Evolutionary conservation across 1,140 invertebrate genomes (phyloP).

Genomic region (Colletes latitarsis): DNA sequence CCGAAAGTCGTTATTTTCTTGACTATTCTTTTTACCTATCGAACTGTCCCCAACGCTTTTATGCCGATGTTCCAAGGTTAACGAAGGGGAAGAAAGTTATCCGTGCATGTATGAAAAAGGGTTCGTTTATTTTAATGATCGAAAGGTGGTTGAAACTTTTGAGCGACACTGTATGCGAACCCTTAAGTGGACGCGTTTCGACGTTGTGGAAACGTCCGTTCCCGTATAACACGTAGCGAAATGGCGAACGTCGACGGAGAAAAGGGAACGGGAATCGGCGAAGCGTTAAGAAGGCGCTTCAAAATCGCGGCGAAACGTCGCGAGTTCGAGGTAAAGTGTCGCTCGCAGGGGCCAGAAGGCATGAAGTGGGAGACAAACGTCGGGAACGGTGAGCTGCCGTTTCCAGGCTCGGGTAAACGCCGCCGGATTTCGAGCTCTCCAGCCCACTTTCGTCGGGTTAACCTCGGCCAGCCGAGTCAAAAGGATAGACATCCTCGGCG

Average conservation of each 20-base stretch:
- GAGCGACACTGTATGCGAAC: background rate
- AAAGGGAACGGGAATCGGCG: background rate
- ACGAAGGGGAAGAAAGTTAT: too few relatives aligned
- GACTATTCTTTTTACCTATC: too few relatives aligned
- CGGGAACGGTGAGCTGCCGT: conserved; percentile 20
- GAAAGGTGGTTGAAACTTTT: too few relatives aligned
- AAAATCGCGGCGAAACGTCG: conserved; percentile 21
- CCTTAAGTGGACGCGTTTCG: conserved; percentile 30
- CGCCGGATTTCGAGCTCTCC: conserved; percentile 4
- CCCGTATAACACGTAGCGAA: background rate
- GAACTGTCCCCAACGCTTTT: too few relatives aligned
- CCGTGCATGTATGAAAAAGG: too few relatives aligned
- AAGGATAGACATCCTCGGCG: background rate
- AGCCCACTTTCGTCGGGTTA: background rate
- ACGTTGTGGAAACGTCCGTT: conserved; percentile 8
- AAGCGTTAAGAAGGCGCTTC: conserved; percentile 41
- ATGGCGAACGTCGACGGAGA: background rate
- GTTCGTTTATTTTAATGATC: too few relatives aligned
- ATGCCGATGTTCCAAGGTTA: too few relatives aligned
- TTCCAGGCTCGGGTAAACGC: conserved; percentile 27
- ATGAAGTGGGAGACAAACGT: conserved; percentile 37
- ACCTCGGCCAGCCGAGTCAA: background rate
- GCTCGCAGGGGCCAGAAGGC: background rate
- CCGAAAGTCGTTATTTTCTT: too few relatives aligned
- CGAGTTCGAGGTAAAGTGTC: conserved; percentile 22